These are phyloP conservation scores for Ophion ventricosus DNA, from an alignment of 2,888 invertebrate species.

Conservation along the genomic window DNA sequence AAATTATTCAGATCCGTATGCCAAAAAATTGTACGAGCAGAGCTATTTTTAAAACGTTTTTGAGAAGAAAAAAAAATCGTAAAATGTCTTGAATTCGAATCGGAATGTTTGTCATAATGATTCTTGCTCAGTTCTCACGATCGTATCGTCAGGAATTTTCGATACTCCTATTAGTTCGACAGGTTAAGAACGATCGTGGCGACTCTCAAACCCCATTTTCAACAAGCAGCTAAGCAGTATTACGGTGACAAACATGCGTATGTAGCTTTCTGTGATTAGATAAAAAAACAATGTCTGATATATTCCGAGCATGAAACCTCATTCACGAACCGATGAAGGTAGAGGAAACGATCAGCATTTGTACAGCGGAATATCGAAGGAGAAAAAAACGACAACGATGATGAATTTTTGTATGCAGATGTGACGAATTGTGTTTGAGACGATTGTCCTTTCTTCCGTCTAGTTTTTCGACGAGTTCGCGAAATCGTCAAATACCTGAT, in stretches of 20 bases:
- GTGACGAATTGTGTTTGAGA: constrained; percentile 4
- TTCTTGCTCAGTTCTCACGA: too few species aligned
- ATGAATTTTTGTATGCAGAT: constrained; percentile 35
- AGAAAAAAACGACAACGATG: constrained; percentile 33
- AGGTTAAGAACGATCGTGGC: background rate
- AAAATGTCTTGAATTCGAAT: too few species aligned
- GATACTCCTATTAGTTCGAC: background rate
- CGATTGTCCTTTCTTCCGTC: background rate
- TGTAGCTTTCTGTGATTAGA: constrained; percentile 27
- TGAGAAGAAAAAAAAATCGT: too few species aligned
- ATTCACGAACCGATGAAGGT: constrained; percentile 1
- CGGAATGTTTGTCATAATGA: too few species aligned
- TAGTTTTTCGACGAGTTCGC: constrained; percentile 1
- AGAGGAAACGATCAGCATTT: constrained; percentile 28
- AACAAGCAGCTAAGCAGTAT: constrained; percentile 55
- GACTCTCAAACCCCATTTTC: constrained; percentile 9
- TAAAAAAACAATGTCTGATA: background rate
- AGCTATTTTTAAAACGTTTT: too few species aligned
- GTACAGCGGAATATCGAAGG: constrained; percentile 38
- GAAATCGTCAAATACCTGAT: constrained; percentile 78
- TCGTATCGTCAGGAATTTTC: too few species aligned
- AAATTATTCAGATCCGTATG: too few species aligned
- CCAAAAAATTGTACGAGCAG: too few species aligned
- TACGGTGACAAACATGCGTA: constrained; percentile 59
- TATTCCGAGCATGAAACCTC: background rate